Evolutionary conservation across 2,888 invertebrate genomes (phyloP).

Genomic region (Limnephilus lunatus): DNA sequence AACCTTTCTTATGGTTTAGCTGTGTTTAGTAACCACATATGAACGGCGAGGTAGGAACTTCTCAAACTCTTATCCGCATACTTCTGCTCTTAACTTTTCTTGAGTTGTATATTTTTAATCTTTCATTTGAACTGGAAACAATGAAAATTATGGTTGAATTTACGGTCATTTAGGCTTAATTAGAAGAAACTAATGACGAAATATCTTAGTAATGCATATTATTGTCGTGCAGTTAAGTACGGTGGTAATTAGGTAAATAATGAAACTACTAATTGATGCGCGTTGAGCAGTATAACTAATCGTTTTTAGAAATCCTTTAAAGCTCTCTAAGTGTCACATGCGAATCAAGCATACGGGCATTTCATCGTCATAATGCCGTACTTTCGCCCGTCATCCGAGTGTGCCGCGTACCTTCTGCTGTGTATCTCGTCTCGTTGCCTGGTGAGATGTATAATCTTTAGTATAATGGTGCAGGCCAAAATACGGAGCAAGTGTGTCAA

Average conservation of each 20-base stretch:
- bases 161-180: too few species aligned
- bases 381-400: not conserved
- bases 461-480: conserved; percentile 16
- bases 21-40: too few species aligned
- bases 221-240: not conserved
- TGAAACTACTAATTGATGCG: not conserved
- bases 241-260: not conserved
- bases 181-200: too few species aligned
- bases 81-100: too few species aligned
- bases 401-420: not conserved
- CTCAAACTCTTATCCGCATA: too few species aligned
- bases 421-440: not conserved
- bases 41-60: too few species aligned
- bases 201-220: not conserved
- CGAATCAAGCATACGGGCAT: not conserved
- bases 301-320: not conserved
- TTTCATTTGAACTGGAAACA: too few species aligned
- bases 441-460: not conserved
- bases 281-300: not conserved
- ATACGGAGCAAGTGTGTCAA: conserved; percentile 33
- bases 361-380: not conserved
- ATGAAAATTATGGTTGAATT: too few species aligned
- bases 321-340: not conserved
- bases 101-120: too few species aligned
- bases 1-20: too few species aligned